Base-by-base conservation (phyloP, 2,113 vertebrate genomes). In the Spheniscus mendiculus region DNA sequence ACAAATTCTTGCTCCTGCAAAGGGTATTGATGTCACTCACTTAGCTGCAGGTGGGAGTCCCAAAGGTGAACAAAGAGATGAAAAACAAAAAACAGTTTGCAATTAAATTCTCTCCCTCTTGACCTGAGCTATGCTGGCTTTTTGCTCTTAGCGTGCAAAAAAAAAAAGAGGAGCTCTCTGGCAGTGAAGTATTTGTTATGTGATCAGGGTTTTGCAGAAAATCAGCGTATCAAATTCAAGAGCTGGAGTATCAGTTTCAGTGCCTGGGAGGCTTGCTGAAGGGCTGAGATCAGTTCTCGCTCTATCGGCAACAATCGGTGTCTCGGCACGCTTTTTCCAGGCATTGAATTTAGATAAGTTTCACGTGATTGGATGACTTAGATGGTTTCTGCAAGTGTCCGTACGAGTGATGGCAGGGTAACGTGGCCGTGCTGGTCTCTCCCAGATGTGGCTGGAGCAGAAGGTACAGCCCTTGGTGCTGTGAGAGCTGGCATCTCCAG, bases 321-420 rank as follows among this genome's bases (percentile, higher is more conserved):
- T 14, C 73, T 82, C 3, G 0, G 18, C 10, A 2, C 0, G 1
- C 12, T 13, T 7, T 29, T 49, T 40, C n/a, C 44, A 70, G 62
- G 40, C 19, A 20, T 25, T 2, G 1, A 34, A 5, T 61, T 34
- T 5, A 2, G 65, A 5, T 6, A 5, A 32, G 25, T 45, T 52
- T n/a, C 7, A 5, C 2, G 0, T 7, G 38, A 0, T 2, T 20
- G 71, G 38, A 2, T 47, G 87, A 7, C 5, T 62, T 55, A 3
- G 11, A 16, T 55, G 72, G 26, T 11, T 63, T 71, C 50, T 67
- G n/a, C 32, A 26, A 7, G 50, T 2, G 17, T 23, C 74, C 5
- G 0, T 11, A 1, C 0, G 6, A 44, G 32, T 0, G 15, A 3
- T 44, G 36, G 14, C 11, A 25, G 17, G 23, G 20, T 27, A 6